Evolutionary conservation across 1,140 invertebrate species (phyloP).

Genomic region (fruit fly (Drosophila melanogaster)): Release_6_plus_ISO1_MT NT_037436.4:21285001-21285500

Average conservation of each 20-base stretch:
- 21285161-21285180: not conserved
- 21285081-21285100: conserved; percentile 41
- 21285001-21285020: conserved; percentile 15
- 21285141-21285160: conserved; percentile 3
- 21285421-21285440: conserved; percentile 67
- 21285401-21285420: conserved; percentile 76
- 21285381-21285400: conserved; percentile 28
- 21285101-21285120: conserved; percentile 60
- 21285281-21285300: conserved; percentile 55
- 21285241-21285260: conserved; percentile 41
- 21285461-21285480: conserved; percentile 62
- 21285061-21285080: conserved; percentile 65
- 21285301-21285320: conserved; percentile 56
- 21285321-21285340: conserved; percentile 55
- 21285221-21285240: conserved; percentile 52
- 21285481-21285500: conserved; percentile 59
- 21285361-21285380: conserved; percentile 42
- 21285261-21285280: conserved; percentile 54
- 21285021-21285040: conserved; percentile 1
- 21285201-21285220: conserved; percentile 15
- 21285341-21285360: conserved; percentile 28
- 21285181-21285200: conserved; percentile 33
- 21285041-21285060: conserved; percentile 67
- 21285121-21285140: conserved; percentile 56
- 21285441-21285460: conserved; percentile 57